A percentile compares a stretch with the other conserved stretches of the same genome.
Evolutionary conservation across 2,888 invertebrate species (phyloP).

Genomic region (Reticulitermes lucifugus): DNA sequence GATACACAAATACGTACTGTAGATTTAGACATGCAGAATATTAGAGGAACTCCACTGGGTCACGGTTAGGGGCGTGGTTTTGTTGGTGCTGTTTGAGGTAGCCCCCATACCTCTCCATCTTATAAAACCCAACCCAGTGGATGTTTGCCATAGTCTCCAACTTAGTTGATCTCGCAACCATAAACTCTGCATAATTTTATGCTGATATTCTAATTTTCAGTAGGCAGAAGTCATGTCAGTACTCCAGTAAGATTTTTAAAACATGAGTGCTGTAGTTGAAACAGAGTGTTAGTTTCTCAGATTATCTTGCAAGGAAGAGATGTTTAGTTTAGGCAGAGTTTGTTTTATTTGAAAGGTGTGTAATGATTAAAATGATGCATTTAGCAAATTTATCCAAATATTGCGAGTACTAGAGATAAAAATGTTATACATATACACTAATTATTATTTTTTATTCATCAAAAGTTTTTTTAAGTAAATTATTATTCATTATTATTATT

Average conservation of each 20-base stretch:
- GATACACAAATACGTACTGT: not conserved
- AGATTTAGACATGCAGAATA: constrained; percentile 2
- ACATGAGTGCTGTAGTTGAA: constrained; percentile 22
- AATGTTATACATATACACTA: constrained; percentile 42
- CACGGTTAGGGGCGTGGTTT: not conserved
- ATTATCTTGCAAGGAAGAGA: constrained; percentile 11
- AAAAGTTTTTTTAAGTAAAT: constrained; percentile 49
- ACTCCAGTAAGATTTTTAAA: constrained; percentile 17
- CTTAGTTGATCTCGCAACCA: constrained; percentile 41
- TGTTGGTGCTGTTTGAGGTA: not conserved
- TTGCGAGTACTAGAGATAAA: constrained; percentile 38
- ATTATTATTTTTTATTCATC: constrained; percentile 47
- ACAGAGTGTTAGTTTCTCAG: constrained; percentile 12
- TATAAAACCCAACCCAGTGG: constrained; percentile 12
- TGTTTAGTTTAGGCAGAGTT: constrained; percentile 54
- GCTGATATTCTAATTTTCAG: constrained; percentile 25
- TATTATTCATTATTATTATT: constrained; percentile 48
- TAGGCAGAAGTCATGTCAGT: constrained; percentile 16
- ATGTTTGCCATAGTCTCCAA: constrained; percentile 28
- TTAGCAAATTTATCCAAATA: constrained; percentile 51
- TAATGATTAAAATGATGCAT: constrained; percentile 43
- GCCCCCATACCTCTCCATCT: constrained; percentile 4
- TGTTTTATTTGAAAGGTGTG: constrained; percentile 15
- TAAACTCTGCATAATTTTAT: constrained; percentile 36
- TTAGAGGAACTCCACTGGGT: constrained; percentile 21